phyloP scores from a whole-genome alignment of 2,113 vertebrate genomes.

The Gracilinanus agilis region DNA sequence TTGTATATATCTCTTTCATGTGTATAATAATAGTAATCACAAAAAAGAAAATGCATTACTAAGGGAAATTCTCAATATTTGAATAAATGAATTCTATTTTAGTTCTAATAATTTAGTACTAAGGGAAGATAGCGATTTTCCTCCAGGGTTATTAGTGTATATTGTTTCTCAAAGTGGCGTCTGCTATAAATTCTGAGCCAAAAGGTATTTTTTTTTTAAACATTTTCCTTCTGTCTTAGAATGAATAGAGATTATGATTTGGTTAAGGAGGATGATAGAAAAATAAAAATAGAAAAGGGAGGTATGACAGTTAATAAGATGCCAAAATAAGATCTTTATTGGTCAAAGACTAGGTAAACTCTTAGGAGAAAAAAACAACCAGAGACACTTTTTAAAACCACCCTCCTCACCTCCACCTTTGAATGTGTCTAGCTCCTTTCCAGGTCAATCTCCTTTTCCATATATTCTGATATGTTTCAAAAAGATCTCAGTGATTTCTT shows the following conservation, averaged over 20 bases:
- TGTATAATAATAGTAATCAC: background rate
- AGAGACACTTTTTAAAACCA: background rate
- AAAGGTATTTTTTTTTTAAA: background rate
- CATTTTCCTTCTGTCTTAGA: no score
- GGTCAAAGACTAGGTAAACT: background rate
- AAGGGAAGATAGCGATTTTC: background rate
- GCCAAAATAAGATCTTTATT: background rate
- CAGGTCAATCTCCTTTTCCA: background rate
- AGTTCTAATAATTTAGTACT: conserved; percentile 32
- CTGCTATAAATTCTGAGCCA: background rate
- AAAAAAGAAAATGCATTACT: background rate
- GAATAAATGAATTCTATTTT: conserved; percentile 35
- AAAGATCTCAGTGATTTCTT: background rate
- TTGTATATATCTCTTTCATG: background rate
- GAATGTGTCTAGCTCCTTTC: background rate
- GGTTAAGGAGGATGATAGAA: background rate
- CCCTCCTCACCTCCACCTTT: background rate
- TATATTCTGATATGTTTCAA: background rate
- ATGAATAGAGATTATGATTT: background rate
- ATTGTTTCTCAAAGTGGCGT: background rate
- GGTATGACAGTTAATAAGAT: background rate
- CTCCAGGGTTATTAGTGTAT: background rate
- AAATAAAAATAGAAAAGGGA: background rate
- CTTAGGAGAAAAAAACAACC: background rate
- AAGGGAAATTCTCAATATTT: conserved; percentile 12